Evolutionary conservation across 2,113 vertebrate species (phyloP).

Genomic region (Mirza zaza): DNA sequence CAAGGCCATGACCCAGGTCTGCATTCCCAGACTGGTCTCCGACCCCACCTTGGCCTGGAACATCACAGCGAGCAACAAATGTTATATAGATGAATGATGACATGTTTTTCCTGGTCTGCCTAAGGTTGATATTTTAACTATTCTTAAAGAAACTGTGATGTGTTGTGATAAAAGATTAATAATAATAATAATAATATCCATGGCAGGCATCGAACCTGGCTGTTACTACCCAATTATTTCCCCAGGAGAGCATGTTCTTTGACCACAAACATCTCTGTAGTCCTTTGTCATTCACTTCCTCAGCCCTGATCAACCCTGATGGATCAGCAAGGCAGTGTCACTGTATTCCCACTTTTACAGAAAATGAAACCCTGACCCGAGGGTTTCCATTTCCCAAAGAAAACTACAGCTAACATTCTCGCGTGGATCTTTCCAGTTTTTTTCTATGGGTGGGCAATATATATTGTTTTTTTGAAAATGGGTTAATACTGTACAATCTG

Average conservation of each 20-base stretch:
- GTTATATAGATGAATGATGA: background rate
- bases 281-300: background rate
- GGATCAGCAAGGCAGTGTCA: background rate
- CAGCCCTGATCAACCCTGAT: background rate
- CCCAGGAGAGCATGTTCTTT: background rate
- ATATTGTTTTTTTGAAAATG: background rate
- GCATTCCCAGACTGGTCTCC: background rate
- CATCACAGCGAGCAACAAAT: background rate
- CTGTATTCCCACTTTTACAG: background rate
- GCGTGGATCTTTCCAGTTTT: constrained; percentile 27
- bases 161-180: background rate
- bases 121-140: background rate
- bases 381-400: constrained; percentile 45
- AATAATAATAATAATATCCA: no score
- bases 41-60: background rate
- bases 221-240: background rate
- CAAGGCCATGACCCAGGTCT: background rate
- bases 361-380: background rate
- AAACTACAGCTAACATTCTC: background rate
- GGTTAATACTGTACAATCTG: background rate
- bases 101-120: background rate
- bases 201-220: background rate
- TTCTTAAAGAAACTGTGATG: background rate
- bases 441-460: background rate
- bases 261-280: background rate